Conservation (phyloP, 1,140 invertebrate genomes). For the Phenacoccus solenopsis region DNA sequence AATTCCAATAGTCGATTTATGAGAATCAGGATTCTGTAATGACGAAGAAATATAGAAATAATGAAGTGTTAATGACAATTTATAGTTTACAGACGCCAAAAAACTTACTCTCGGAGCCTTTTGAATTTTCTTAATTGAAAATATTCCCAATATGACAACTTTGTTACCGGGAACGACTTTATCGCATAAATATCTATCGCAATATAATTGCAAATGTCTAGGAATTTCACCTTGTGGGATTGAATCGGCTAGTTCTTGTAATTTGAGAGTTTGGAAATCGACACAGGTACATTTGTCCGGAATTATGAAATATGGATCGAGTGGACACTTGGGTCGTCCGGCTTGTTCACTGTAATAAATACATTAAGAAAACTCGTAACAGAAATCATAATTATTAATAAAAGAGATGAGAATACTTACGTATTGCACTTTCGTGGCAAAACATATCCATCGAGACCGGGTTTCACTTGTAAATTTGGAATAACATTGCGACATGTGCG, state of each 20-base stretch:
- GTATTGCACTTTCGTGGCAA: conserved; percentile 88
- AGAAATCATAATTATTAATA: too few relatives aligned
- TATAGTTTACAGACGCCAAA: background rate
- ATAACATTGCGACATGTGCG: conserved; percentile 82
- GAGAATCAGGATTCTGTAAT: conserved; percentile 1
- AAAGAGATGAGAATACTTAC: conserved; percentile 48
- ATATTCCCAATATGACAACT: conserved; percentile 87
- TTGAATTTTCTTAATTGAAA: conserved; percentile 85
- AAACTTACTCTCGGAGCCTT: conserved; percentile 35
- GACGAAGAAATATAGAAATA: background rate
- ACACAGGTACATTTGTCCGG: conserved; percentile 96
- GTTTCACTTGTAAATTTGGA: conserved; percentile 78
- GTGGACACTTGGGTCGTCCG: conserved; percentile 77
- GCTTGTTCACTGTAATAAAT: conserved; percentile 60
- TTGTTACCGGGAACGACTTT: conserved; percentile 91
- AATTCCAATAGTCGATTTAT: conserved; percentile 55
- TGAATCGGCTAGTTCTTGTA: conserved; percentile 92
- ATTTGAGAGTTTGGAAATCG: conserved; percentile 81
- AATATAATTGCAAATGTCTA: conserved; percentile 87
- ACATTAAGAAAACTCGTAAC: background rate
- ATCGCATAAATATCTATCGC: conserved; percentile 90
- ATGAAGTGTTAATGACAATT: too few relatives aligned
- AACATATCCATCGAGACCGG: conserved; percentile 93
- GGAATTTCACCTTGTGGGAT: conserved; percentile 99
- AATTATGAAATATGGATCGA: conserved; percentile 96